Base-by-base conservation (phyloP, 2,888 invertebrate species). In the Polyommatus iphigenia region DNA sequence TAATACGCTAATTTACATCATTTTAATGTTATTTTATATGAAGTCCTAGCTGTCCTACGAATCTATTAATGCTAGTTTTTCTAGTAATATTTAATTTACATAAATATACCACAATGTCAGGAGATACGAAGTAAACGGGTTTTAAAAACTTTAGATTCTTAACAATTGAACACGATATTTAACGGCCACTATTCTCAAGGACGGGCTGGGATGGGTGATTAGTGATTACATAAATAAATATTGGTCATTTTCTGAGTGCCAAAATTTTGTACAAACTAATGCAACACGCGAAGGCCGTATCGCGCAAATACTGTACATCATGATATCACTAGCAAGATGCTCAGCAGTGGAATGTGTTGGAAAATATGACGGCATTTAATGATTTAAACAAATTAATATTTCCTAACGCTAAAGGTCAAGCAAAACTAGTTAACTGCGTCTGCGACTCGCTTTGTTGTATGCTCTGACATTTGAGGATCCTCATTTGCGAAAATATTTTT, bases 311-410 rank as follows among this genome's bases (percentile, higher is more conserved):
- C 73, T n/a, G 7, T n/a, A n/a, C n/a, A n/a, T 18, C 18, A 75
- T 75, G 75, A 75, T 75, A 75, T 75, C 50, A 75, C 24, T n/a
- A 20, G 41, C 15, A 36, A 18, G 24, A 15, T 15, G 54, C 50
- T 20, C 46, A 8, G 4, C 50, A 50, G 29, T 32, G 75, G 75
- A 75, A 75, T 75, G 75, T 54, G 54, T 75, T n/a, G 18, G 50
- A 75, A 75, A 75, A 75, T 73, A 54, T 54, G 75, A 75, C 75
- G 75, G 75, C 75, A 75, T 75, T 75, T 75, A 75, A 75, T 75
- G 75, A 75, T 75, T 75, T 54, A 24, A 50, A 75, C 75, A 75
- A 75, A 75, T 75, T 75, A 32, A 75, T 75, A 54, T 75, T 75
- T 75, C 75, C 75, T 54, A 75, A 75, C 75, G n/a, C 29, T 75